Evolutionary conservation across 1,140 invertebrate genomes (phyloP).

Genomic region (Pogonognathellus flavescens): DNA sequence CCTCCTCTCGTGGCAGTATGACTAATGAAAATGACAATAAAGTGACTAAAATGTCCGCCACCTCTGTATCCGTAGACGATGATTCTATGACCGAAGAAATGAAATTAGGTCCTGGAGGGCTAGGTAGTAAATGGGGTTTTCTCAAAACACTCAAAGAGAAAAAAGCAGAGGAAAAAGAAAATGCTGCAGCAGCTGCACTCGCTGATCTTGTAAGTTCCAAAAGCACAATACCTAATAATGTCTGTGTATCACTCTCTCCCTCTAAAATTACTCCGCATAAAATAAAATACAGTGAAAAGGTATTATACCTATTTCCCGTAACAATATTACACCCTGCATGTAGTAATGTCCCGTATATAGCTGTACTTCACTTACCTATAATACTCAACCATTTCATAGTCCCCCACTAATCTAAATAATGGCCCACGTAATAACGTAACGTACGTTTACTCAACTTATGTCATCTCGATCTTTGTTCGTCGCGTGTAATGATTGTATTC

Average conservation of each 20-base stretch:
- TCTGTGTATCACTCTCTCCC: background rate
- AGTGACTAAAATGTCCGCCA: constrained; percentile 51
- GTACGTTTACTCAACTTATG: no score
- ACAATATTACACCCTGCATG: no score
- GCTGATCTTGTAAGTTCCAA: constrained; percentile 63
- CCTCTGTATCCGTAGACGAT: constrained; percentile 63
- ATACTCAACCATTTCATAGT: background rate
- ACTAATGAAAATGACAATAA: constrained; percentile 45
- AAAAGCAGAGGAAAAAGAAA: constrained; percentile 84
- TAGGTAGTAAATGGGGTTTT: constrained; percentile 89
- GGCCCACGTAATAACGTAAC: background rate
- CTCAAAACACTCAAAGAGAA: constrained; percentile 89
- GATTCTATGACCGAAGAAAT: constrained; percentile 71
- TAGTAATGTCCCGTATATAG: no score
- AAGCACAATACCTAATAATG: background rate
- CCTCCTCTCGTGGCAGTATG: constrained; percentile 42
- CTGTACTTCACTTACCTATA: background rate
- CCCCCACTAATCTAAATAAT: background rate
- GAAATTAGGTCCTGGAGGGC: constrained; percentile 67
- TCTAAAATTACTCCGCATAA: constrained; percentile 16
- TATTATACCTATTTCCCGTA: background rate
- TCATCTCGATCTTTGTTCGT: no score
- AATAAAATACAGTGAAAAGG: constrained; percentile 11
- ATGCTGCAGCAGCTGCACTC: constrained; percentile 64
- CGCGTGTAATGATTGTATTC: no score